These are phyloP conservation scores for Phrynocephalus forsythii DNA, from an alignment of 2,797 vertebrate species.

Conservation along the genomic window DNA sequence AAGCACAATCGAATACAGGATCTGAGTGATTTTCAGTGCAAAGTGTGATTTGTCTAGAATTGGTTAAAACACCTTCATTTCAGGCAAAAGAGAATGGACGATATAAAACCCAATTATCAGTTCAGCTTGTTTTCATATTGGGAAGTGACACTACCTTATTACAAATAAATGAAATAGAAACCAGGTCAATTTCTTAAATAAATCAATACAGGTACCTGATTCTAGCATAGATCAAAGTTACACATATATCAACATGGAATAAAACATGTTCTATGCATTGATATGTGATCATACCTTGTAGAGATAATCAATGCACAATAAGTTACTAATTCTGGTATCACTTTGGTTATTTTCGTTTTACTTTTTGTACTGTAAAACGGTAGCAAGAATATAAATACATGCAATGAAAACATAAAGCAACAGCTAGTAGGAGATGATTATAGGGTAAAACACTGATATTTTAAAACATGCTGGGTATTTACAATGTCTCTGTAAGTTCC, in stretches of 20 bases:
- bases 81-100: background rate
- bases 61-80: background rate
- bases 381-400: slow-evolving; percentile 30
- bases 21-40: no score
- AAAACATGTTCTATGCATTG: background rate
- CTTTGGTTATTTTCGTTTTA: background rate
- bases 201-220: background rate
- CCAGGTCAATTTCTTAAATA: background rate
- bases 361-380: slow-evolving; percentile 22
- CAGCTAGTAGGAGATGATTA: background rate
- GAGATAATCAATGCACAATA: background rate
- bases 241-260: background rate
- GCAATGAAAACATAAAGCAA: background rate
- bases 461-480: slow-evolving; percentile 1
- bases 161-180: background rate
- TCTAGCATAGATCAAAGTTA: slow-evolving; percentile 24
- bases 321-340: background rate
- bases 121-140: background rate
- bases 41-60: background rate
- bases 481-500: background rate
- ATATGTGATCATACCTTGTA: slow-evolving; percentile 18
- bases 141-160: background rate
- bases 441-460: slow-evolving; percentile 12
- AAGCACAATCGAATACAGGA: background rate
- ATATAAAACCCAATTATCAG: background rate